A percentile compares a stretch with the other conserved stretches of the same genome.
Conservation (phyloP, 2,888 invertebrate species). For the Gnatocerus cornutus region DNA sequence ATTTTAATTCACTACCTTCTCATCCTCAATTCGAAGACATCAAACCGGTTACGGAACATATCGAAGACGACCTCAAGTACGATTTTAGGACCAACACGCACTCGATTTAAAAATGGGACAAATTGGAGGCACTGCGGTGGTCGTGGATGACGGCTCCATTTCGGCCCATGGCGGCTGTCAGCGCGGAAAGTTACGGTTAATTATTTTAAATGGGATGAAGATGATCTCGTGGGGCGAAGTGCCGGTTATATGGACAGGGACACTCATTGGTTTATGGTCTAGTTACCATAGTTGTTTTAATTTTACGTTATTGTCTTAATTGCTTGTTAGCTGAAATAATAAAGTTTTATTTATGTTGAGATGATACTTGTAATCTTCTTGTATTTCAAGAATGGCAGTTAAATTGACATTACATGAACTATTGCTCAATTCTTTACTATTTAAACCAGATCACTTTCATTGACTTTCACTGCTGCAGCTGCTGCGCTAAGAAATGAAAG, state of each 20-base stretch:
- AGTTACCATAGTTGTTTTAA: background rate
- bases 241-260: background rate
- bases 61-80: slow-evolving; percentile 66
- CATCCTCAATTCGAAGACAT: slow-evolving; percentile 53
- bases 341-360: too few relatives aligned
- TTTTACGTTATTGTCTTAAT: too few relatives aligned
- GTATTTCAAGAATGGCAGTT: background rate
- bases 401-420: background rate
- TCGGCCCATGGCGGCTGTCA: slow-evolving; percentile 15
- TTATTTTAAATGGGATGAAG: slow-evolving; percentile 15
- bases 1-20: slow-evolving; percentile 52
- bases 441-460: slow-evolving; percentile 42
- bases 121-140: slow-evolving; percentile 8
- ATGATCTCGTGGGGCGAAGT: background rate
- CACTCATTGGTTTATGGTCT: background rate
- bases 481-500: slow-evolving; percentile 40
- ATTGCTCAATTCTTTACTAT: slow-evolving; percentile 1
- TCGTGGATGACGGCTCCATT: slow-evolving; percentile 29
- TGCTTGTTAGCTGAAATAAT: too few relatives aligned
- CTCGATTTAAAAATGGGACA: slow-evolving; percentile 49
- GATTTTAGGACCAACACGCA: slow-evolving; percentile 68
- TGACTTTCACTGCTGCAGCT: slow-evolving; percentile 45
- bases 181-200: slow-evolving; percentile 8
- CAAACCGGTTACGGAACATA: slow-evolving; percentile 67
- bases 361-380: too few relatives aligned